Evolutionary conservation across 2,888 invertebrate species (phyloP).

Genomic region (Andrena bicolor): DNA sequence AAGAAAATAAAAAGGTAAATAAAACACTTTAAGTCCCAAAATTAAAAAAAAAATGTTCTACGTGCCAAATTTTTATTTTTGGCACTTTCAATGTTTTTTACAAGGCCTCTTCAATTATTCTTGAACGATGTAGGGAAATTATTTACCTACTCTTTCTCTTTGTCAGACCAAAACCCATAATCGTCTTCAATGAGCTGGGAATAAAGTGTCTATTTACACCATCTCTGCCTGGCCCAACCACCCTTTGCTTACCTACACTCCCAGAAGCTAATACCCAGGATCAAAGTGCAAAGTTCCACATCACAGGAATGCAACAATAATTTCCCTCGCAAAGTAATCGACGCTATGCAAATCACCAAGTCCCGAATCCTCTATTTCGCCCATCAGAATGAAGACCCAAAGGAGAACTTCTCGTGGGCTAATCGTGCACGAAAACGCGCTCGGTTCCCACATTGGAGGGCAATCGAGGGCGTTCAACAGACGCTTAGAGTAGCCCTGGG

Average conservation of each 20-base stretch:
- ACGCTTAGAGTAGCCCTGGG: background rate
- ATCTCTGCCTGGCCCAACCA: background rate
- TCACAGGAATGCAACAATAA: background rate
- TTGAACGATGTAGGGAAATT: background rate
- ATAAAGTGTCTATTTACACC: background rate
- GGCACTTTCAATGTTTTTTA: background rate
- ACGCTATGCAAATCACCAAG: background rate
- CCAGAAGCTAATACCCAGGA: no score
- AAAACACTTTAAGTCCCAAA: no score
- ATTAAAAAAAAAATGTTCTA: no score
- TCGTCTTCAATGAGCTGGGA: background rate
- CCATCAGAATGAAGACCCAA: background rate
- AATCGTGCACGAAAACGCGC: background rate
- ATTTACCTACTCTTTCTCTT: background rate
- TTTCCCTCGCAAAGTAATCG: background rate
- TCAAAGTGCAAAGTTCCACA: no score
- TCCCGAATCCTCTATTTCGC: background rate
- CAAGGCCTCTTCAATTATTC: background rate
- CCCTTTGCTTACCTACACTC: background rate
- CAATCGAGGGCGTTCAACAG: constrained; percentile 30
- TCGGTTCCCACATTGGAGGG: constrained; percentile 1
- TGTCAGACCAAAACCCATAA: background rate
- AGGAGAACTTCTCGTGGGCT: background rate
- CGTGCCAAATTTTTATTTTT: no score
- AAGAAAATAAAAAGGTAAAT: no score